Evolutionary conservation across 2,113 vertebrate species (phyloP), one percentile per base, ranked within the genome.

Genomic region (Grallaria varia): DNA sequence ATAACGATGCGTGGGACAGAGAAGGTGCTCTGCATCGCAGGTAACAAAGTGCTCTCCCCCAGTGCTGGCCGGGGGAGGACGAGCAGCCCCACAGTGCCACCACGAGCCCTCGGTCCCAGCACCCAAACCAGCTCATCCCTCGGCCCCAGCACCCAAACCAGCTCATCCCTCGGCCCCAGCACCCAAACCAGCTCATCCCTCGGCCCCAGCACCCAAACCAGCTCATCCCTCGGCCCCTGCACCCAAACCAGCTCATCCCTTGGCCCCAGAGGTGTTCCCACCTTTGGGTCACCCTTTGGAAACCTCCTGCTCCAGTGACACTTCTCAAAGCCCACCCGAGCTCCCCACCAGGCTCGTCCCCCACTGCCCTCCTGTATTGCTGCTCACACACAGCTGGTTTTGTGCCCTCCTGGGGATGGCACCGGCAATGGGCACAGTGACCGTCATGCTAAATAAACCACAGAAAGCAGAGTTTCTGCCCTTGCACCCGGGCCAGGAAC

Each of bases 251-350:
- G 0, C 47, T 39, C 66, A 3, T 14, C 74, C 58, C n/a, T 10
- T 10, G 4, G 40, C n/a, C 18, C 1, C 6, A 55, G 87, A 5
- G 45, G 45, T 35, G 45, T 33, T 58, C 81, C 75, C 8, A 1
- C 4, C 0, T 0, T 1, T 0, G 8, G 8, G 28, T 14, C 66
- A 2, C 0, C 2, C 24, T 67, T 30, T 14, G 4, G n/a, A 42
- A 64, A 13, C 1, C 25, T n/a, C 37, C 56, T 44, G 21, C 33
- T 28, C 30, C 53, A 12, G 12, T 39, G 14, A 10, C 3, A 1
- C 2, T 8, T 42, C 78, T 25, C 6, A 2, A 74, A 55, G 22
- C 27, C 10, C 37, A 4, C 3, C 56, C 10, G 14, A 78, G 37
- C 37, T 59, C 33, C 45, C 5, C 4, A 17, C 5, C 1, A 0